Base-by-base conservation (phyloP, 2,113 vertebrate genomes). In the Semnornis frantzii region DNA sequence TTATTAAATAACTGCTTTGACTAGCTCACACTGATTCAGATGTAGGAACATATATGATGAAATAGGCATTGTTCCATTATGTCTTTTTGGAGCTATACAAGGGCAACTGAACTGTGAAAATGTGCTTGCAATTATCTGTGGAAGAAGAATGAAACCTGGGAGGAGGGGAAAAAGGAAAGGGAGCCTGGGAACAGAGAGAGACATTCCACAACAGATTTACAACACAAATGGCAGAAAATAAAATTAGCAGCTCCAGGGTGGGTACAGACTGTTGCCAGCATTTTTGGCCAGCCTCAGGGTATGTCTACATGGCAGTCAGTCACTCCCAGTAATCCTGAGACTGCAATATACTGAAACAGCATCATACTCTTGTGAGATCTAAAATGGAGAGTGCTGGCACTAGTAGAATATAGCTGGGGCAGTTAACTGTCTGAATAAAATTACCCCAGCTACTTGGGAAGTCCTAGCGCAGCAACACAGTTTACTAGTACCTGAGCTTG, bases 171-270 rank as follows among this genome's bases (percentile, higher is more conserved):
- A 58, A 86, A 34, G 21, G 78, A 64, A 86, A 96, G 71, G 84
- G 86, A 95, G 94, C 92, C 94, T 95, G 95, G 95, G 96, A 95
- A 96, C 92, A 92, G 91, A 92, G 94, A 90, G 83, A 93, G 81
- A 89, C 82, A 96, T 96, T 96, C 94, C 94, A 94, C 72, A 92
- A 93, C 83, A 88, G 84, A 95, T 82, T 94, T 94, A 92, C 90
- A 95, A 96, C 93, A 95, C 92, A 93, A 96, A 95, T 82, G 95
- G 82, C 71, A 96, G 95, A 97, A 95, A 95, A 96, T 95, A 96
- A 96, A 93, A 97, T 92, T 85, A 95, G 95, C 92, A 95, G 9
- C 93, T 90, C 82, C 71, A 82, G 95, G 93, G 95, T 96, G 90
- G 96, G 90, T 91, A 92, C 58, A 0, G 85, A 75, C 20, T 4